Evolutionary conservation across 1,140 invertebrate species (phyloP), one percentile per base, ranked within the genome.

Genomic region (Helicoverpa armigera): DNA sequence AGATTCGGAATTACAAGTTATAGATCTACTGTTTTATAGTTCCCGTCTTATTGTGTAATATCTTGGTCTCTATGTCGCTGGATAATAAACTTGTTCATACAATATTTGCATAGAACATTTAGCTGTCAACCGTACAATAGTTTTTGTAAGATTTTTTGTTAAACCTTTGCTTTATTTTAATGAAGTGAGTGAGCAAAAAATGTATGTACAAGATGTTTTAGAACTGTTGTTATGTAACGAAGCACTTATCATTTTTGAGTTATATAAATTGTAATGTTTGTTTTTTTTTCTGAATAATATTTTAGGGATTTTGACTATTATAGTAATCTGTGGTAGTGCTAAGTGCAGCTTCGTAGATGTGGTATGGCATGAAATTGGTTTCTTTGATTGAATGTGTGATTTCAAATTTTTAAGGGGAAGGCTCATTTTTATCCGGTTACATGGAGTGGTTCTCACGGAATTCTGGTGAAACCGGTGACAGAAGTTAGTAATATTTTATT

Each of bases 91-190:
- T 50, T 50, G 10, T 10, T 13, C 50, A 2, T 50, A 61, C 58
- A 60, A 43, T 43, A 65, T 67, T 65, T n/a, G 0, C 61, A 65
- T 48, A 50, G 16, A 18, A n/a, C 13, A 29, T 61, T 50, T 69
- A 23, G 65, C 29, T 11, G 11, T 29, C 23, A 43, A 43, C 35
- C 35, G 23, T 23, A 50, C 35, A 67, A 67, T 48, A 48, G 12
- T 48, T 67, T 67, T 67, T 67, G 43, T 69, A 51, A 23, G 48
- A 50, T 50, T 65, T 65, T 65, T 14, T 65, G 31, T 23, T 23
- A 50, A 69, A 50, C 65, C 31, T 69, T 43, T 13, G 51, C 16
- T 16, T 69, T 69, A 69, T 69, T 69, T 69, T 69, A 69, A 69
- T 69, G 65, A 69, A 69, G 35, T 48, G 35, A 3, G 1, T 9